phyloP scores from a whole-genome alignment of 2,797 vertebrate species.

The Thalassophryne amazonica region DNA sequence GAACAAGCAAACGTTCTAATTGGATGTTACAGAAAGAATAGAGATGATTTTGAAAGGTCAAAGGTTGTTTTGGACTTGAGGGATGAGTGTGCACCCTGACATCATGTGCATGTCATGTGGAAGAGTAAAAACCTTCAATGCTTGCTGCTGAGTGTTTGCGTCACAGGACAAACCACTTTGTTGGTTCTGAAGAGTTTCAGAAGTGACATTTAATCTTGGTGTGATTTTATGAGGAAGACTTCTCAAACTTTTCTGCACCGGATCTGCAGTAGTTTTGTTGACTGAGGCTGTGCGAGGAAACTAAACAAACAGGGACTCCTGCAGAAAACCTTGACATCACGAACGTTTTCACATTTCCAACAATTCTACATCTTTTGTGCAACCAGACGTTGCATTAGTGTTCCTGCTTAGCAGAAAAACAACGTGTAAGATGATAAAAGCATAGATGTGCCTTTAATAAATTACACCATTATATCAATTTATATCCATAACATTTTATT shows the following conservation, averaged over 20 bases:
- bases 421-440: too few species aligned
- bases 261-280: slow-evolving; percentile 50
- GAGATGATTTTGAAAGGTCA: slow-evolving; percentile 41
- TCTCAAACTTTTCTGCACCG: slow-evolving; percentile 24
- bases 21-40: slow-evolving; percentile 38
- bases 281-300: slow-evolving; percentile 9
- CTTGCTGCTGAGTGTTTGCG: slow-evolving; percentile 15
- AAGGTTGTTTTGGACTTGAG: slow-evolving; percentile 41
- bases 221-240: slow-evolving; percentile 21
- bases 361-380: neutral
- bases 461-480: too few species aligned
- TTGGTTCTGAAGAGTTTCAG: slow-evolving; percentile 47
- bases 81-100: slow-evolving; percentile 48
- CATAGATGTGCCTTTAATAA: too few species aligned
- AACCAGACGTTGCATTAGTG: too few species aligned
- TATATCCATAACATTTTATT: too few species aligned
- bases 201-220: slow-evolving; percentile 52
- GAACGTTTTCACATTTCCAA: neutral
- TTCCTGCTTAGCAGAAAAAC: too few species aligned
- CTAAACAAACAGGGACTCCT: neutral
- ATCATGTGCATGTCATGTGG: slow-evolving; percentile 50
- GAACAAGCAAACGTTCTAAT: slow-evolving; percentile 63
- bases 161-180: slow-evolving; percentile 8
- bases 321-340: neutral
- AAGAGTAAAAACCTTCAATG: slow-evolving; percentile 20